Evolutionary conservation across 2,797 vertebrate species (phyloP).

Genomic region (Aratinga solstitialis): DNA sequence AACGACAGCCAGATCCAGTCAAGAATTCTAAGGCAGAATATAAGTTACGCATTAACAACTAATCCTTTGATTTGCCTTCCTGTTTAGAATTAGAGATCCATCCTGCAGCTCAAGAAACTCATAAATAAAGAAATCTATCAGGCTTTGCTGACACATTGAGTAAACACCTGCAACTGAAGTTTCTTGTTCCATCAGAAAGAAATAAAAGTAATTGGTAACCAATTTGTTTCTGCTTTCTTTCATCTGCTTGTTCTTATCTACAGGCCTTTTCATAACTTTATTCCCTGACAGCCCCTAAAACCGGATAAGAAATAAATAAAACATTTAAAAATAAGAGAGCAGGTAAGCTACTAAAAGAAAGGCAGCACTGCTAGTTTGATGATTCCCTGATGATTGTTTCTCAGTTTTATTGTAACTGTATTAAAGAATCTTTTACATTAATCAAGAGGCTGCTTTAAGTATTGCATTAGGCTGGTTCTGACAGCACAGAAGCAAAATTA

Average conservation of each 20-base stretch:
- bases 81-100: constrained; percentile 27
- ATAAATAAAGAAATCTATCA: constrained; percentile 44
- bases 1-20: not conserved
- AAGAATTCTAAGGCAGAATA: constrained; percentile 22
- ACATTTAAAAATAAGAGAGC: constrained; percentile 41
- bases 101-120: constrained; percentile 22
- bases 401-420: not conserved
- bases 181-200: constrained; percentile 56
- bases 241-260: constrained; percentile 27
- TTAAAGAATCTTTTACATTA: not conserved
- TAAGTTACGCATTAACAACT: constrained; percentile 53
- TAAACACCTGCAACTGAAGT: constrained; percentile 38
- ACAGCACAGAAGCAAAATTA: constrained; percentile 14
- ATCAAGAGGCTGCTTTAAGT: constrained; percentile 10
- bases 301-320: constrained; percentile 52
- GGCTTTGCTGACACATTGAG: constrained; percentile 22
- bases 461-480: not conserved
- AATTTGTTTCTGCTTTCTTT: constrained; percentile 51
- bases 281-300: constrained; percentile 41
- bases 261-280: constrained; percentile 19
- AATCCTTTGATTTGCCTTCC: constrained; percentile 46
- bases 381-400: not conserved
- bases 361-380: not conserved
- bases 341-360: constrained; percentile 43
- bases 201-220: constrained; percentile 57